Evolutionary conservation across 1,140 invertebrate genomes (phyloP), one percentile per base, ranked within the genome.

Genomic region (Parasteatoda tepidariorum): DNA sequence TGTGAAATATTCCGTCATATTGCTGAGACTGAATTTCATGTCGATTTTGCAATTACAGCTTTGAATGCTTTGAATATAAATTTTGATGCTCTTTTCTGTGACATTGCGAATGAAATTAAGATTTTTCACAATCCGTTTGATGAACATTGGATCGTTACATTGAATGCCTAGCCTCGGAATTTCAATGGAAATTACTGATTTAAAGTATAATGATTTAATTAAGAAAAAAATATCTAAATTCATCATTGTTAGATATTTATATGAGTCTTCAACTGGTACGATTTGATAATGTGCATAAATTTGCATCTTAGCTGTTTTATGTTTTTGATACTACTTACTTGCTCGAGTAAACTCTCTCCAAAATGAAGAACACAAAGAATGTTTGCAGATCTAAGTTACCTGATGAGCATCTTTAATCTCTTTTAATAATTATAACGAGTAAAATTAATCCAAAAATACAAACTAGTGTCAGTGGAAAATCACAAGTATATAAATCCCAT

Each of bases 241-340:
- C 31, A 67, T 41, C 64, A n/a, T 67, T 67, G 64, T 41, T 67
- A 33, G 64, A 67, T n/a, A 9, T 59, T 59, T 67, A 34, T 67
- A 67, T 34, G 64, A 34, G 64, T 34, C 64, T 33, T 67, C 30
- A 30, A 67, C 31, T 67, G 31, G 38, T 24, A 67, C 64, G 38
- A 41, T 34, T 67, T 67, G 64, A 67, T 67, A 34, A 67, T 18
- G 33, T 38, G 31, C 64, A 67, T 67, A 67, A 67, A 67, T 67
- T 67, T 34, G 34, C 64, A 34, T 13, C 30, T 34, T 30, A 33
- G 18, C 34, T 67, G 13, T 59, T 67, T 67, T 67, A 15, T 41
- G 64, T 41, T 67, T 67, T 67, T 24, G 64, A 33, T 41, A 41
- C 64, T 67, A 67, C 22, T 41, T 33, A 67, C 30, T 24, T 67